A percentile compares a stretch with the other conserved stretches of the same genome.
These are phyloP conservation scores for Tetraneura akinire DNA, from an alignment of 1,140 invertebrate species.

Conservation along the genomic window DNA sequence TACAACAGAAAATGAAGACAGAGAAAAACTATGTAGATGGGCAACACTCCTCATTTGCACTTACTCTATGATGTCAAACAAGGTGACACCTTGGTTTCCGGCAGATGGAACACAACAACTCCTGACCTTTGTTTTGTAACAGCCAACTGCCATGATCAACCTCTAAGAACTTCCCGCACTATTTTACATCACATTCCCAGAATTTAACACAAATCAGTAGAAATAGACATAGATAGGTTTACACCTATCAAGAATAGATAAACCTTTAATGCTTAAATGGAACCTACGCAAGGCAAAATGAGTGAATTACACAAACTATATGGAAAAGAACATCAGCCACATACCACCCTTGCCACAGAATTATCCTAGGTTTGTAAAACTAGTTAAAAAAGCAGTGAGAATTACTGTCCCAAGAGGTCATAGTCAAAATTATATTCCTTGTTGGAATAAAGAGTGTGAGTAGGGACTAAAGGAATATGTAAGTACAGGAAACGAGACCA, in stretches of 20 bases:
- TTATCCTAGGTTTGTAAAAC: not conserved
- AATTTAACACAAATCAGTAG: not conserved
- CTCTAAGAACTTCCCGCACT: not conserved
- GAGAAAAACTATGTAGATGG: not conserved
- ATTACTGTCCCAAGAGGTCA: too few species aligned
- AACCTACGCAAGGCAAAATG: not conserved
- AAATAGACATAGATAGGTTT: not conserved
- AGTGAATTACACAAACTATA: not conserved
- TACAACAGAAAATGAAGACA: not conserved
- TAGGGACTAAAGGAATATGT: too few species aligned
- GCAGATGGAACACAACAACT: not conserved
- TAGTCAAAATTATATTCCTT: too few species aligned
- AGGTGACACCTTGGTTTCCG: not conserved
- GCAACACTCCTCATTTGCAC: not conserved
- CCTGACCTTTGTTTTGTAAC: not conserved
- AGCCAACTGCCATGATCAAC: not conserved
- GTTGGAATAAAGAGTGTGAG: too few species aligned
- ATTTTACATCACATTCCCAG: conserved; percentile 1
- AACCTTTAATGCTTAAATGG: not conserved
- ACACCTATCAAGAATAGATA: not conserved
- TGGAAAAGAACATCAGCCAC: conserved; percentile 1
- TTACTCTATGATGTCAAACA: not conserved
- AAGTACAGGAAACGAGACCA: too few species aligned
- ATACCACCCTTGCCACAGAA: not conserved
- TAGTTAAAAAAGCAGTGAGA: not conserved